Base-by-base conservation (phyloP, 1,140 invertebrate genomes). In the Ips typographus region DNA sequence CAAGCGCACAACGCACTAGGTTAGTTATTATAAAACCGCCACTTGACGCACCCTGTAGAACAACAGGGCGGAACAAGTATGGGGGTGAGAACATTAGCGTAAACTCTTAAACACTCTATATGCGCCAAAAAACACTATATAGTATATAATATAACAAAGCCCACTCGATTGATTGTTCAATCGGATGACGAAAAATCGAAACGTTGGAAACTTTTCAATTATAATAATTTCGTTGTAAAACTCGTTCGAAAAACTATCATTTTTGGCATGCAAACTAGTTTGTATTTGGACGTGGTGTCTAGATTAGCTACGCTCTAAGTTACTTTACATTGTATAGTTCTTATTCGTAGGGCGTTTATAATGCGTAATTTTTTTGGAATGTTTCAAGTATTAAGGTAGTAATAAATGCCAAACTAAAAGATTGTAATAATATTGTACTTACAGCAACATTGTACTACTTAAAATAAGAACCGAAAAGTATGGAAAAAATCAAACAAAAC, bases 1-100 rank as follows among this genome's bases (percentile, higher is more conserved):
- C 71, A 74, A 76, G 77, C 75, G 51, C 52, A 59, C 60, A 49
- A 68, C 55, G 68, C 72, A 68, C 68, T 64, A 68, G 71, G 71
- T 72, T 71, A 63, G 49, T 4, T 38, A 49, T 49, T 49, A n/a
- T 40, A 40, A 65, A 56, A 57, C n/a, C 22, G 47, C 47, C 47
- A 56, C 39, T 56, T 37, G 2, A 37, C 2, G n/a, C n/a, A 56
- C 53, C 22, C 53, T 56, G 53, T 56, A 56, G 7, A 37, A 7
- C 22, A 37, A 2, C 53, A 6, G 7, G 6, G 44, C 3, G 44
- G 22, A 49, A 49, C 44, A 22, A 49, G 44, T 22, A 22, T 22
- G 22, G 22, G 22, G 22, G 22, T 22, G 22, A 22, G 22, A 22
- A 22, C 22, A 22, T 22, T 22, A 22, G 22, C 22, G 22, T 22